Conservation (phyloP, 2,797 vertebrate genomes). For the Alca torda region DNA sequence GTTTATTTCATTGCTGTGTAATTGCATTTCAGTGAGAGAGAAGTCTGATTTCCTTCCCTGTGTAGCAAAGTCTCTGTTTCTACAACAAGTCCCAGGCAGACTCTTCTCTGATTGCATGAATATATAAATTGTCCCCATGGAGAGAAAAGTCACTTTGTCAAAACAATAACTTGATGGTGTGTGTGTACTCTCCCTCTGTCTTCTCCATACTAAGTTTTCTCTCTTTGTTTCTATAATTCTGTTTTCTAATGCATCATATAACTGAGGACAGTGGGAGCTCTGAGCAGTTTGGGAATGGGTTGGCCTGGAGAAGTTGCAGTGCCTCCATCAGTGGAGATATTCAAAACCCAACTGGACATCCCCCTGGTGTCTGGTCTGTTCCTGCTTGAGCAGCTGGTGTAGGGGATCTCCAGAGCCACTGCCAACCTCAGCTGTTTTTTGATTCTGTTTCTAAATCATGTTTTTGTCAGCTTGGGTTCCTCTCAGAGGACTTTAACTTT, state of each 20-base stretch:
- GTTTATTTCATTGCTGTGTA: background rate
- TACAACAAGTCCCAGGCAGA: background rate
- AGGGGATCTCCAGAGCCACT: background rate
- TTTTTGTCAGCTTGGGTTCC: background rate
- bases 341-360: background rate
- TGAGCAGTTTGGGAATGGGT: background rate
- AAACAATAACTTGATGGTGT: background rate
- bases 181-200: background rate
- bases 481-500: background rate
- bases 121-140: background rate
- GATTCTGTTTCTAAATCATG: background rate
- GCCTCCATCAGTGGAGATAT: rapidly evolving
- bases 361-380: background rate
- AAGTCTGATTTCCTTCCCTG: background rate
- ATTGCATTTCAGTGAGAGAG: background rate
- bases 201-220: background rate
- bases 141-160: background rate
- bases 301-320: background rate
- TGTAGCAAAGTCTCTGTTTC: background rate
- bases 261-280: background rate
- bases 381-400: background rate
- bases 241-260: background rate
- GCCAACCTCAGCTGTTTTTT: background rate
- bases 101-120: background rate
- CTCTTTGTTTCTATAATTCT: background rate